These are phyloP conservation scores for Polypedilum pembai DNA, from an alignment of 1,140 invertebrate species.

Conservation along the genomic window DNA sequence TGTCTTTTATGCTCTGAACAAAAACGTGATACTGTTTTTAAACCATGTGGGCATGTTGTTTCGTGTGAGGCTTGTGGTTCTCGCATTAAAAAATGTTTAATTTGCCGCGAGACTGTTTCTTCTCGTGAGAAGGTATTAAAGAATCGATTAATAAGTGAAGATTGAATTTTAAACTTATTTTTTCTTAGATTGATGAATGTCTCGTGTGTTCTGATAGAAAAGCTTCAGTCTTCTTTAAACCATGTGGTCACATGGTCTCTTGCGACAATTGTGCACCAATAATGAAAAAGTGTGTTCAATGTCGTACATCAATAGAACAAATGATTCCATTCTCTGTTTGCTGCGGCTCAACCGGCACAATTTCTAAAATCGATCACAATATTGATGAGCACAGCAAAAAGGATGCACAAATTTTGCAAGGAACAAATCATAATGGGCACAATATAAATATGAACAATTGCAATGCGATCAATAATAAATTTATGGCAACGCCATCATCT, in stretches of 20 bases:
- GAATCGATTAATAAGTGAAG: no score
- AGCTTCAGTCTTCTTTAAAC: conserved; percentile 83
- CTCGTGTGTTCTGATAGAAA: conserved; percentile 91
- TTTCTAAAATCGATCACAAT: conserved; percentile 49
- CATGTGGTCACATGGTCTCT: conserved; percentile 91
- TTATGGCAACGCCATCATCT: conserved; percentile 31
- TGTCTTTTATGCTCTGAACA: conserved; percentile 93
- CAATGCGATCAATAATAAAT: conserved; percentile 22
- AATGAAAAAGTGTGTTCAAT: conserved; percentile 96
- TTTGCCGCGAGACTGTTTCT: conserved; percentile 78
- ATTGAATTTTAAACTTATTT: no score
- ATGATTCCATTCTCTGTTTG: conserved; percentile 64
- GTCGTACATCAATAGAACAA: conserved; percentile 77
- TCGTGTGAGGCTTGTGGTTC: conserved; percentile 87
- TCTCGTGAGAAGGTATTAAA: conserved; percentile 64
- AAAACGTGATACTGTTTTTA: conserved; percentile 76
- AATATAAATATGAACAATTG: conserved; percentile 12
- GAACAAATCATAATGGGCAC: conserved; percentile 16
- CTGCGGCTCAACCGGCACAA: conserved; percentile 51
- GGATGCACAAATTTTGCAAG: neutral
- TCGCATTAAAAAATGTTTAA: conserved; percentile 90
- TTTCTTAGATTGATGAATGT: conserved; percentile 83
- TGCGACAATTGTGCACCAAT: conserved; percentile 85
- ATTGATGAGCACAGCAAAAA: conserved; percentile 42
- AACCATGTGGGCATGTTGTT: conserved; percentile 85